phyloP scores from a whole-genome alignment of 2,888 invertebrate species.

The Lydus trimaculatus region DNA sequence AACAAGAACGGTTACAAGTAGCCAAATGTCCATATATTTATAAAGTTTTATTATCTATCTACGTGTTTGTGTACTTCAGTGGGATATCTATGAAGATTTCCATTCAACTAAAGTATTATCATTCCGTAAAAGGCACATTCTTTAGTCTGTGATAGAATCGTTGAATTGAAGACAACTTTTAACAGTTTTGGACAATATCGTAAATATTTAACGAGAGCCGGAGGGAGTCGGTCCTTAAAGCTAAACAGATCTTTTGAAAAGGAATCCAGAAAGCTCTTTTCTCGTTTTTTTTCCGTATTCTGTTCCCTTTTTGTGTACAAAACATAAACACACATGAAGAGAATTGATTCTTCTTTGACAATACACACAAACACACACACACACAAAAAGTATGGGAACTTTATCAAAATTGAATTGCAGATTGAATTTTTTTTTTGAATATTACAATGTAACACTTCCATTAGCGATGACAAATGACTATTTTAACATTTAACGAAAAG shows the following conservation, averaged over 20 bases:
- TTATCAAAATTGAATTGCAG: not conserved
- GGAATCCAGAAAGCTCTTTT: not conserved
- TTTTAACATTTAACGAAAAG: not conserved
- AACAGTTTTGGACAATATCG: slow-evolving; percentile 11
- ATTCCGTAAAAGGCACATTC: not conserved
- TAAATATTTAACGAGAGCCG: slow-evolving; percentile 13
- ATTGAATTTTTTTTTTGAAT: not conserved
- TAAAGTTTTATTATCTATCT: not conserved
- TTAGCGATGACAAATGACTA: not conserved
- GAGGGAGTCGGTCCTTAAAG: not conserved
- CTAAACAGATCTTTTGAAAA: not conserved
- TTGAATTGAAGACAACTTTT: not conserved
- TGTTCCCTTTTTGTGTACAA: not conserved
- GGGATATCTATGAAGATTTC: slow-evolving; percentile 8
- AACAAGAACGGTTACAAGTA: not conserved
- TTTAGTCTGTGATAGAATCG: not conserved
- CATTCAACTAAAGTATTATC: slow-evolving; percentile 18
- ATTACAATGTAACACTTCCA: not conserved
- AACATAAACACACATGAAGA: not conserved
- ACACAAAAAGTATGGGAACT: too few relatives aligned
- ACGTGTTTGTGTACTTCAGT: not conserved
- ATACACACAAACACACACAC: not conserved
- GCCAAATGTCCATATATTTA: not conserved
- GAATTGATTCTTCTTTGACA: not conserved
- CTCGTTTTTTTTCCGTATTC: not conserved